Percentiles rank a stretch among this genome's conserved stretches.
Conservation (phyloP, 2,113 vertebrate species). For the Oostethus manadensis region DNA sequence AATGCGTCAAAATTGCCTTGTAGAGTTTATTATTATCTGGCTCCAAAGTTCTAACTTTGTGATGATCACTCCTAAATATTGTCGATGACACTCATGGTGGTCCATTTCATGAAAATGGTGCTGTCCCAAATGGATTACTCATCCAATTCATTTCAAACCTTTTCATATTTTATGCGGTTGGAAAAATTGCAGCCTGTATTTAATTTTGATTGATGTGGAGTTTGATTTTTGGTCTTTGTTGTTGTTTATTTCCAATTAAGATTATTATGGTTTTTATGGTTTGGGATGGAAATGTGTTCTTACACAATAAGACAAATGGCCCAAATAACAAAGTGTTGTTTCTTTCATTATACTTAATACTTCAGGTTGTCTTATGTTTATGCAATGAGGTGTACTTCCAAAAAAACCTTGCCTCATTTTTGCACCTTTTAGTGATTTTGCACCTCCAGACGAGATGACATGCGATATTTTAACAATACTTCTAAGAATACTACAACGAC, state of each 20-base stretch:
- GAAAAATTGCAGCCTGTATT: not conserved
- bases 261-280: not conserved
- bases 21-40: not conserved
- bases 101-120: not conserved
- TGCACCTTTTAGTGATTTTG: too few relatives aligned
- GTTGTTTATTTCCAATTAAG: not conserved
- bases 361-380: too few relatives aligned
- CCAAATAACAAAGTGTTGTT: too few relatives aligned
- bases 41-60: not conserved
- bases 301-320: not conserved
- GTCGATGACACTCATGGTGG: constrained; percentile 2
- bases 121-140: not conserved
- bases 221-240: not conserved
- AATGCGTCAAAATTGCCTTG: not conserved
- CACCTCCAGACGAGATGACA: too few relatives aligned
- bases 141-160: constrained; percentile 5
- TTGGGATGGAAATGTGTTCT: not conserved
- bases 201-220: not conserved
- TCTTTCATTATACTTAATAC: too few relatives aligned
- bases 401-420: too few relatives aligned
- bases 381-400: too few relatives aligned
- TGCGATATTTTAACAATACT: too few relatives aligned
- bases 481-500: too few relatives aligned
- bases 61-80: not conserved
- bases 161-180: constrained; percentile 3